phyloP scores from a whole-genome alignment of 2,888 invertebrate genomes.

The Branchellion lobata region DNA sequence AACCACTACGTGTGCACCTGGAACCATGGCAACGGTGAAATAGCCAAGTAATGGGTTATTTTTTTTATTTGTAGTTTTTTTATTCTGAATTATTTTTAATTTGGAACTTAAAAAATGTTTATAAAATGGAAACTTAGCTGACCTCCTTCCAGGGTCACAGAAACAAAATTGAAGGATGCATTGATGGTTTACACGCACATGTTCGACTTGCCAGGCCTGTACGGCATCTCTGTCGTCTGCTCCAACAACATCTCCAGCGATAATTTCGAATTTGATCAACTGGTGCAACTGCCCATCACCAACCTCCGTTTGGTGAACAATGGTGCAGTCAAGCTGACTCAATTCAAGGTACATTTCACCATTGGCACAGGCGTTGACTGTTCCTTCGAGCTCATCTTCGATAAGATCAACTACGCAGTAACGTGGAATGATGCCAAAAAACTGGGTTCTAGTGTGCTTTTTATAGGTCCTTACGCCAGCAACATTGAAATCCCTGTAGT shows the following conservation, averaged over 20 bases:
- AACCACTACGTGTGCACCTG: conserved; percentile 11
- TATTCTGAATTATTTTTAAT: no score
- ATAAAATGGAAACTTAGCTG: no score
- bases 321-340: neutral
- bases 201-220: neutral
- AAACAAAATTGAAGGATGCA: neutral
- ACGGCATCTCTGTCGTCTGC: neutral
- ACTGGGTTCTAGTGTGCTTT: neutral
- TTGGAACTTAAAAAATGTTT: no score
- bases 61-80: neutral
- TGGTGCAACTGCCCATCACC: neutral
- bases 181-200: neutral
- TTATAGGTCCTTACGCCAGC: neutral
- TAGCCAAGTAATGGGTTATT: neutral
- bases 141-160: neutral
- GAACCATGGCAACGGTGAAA: neutral
- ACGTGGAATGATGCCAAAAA: neutral
- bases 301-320: neutral
- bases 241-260: conserved; percentile 4
- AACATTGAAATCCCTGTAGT: neutral
- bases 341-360: neutral
- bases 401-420: neutral
- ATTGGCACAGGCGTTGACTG: neutral
- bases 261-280: neutral
- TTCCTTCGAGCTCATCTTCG: neutral